Base-by-base conservation (phyloP, 2,797 vertebrate genomes). In the Melanogrammus aeglefinus region DNA sequence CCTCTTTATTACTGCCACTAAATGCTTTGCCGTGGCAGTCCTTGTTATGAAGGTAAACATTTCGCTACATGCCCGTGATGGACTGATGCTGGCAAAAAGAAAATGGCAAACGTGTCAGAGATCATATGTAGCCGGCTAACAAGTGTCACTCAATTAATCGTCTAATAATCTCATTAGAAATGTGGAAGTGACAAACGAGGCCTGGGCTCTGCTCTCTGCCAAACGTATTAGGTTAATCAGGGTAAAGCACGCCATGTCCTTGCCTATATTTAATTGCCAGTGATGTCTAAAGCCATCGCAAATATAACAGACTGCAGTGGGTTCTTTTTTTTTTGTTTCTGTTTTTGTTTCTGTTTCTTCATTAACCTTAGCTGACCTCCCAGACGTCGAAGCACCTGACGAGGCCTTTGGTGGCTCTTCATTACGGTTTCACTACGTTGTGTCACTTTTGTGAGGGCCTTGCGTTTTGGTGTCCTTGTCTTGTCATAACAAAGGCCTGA, bases 91-190 rank as follows among this genome's bases (percentile, higher is more conserved):
- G 57, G n/a, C 47, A 57, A 39, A 39, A 6, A 33, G 4, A 51
- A 51, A 18, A 51, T 18, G 47, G 47, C 47, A 51, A 51, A 51
- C 14, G 4, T 18, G 33, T 38, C 16, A 83, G 78, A 75, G 38
- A 36, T 77, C 70, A 78, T 77, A 36, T 75, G 71, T 77, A 47
- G 74, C 74, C 41, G 76, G 75, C 73, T 79, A 79, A 82, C 72
- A 81, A 83, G 81, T 79, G 51, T 75, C 38, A 77, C 73, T 80
- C 76, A 80, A 88, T 88, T 79, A 83, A 80, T 80, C 69, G 75
- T 83, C 80, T 87, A 70, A 84, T 80, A 73, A 79, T 87, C 82
- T 75, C 82, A 86, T 91, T 75, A 81, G 77, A 80, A 86, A 83
- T 80, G 66, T 77, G 73, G 31, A 76, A 78, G 33, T 76, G 76